These are phyloP conservation scores for Sitta carolinensis DNA, from an alignment of 2,797 vertebrate species.

Conservation along the genomic window DNA sequence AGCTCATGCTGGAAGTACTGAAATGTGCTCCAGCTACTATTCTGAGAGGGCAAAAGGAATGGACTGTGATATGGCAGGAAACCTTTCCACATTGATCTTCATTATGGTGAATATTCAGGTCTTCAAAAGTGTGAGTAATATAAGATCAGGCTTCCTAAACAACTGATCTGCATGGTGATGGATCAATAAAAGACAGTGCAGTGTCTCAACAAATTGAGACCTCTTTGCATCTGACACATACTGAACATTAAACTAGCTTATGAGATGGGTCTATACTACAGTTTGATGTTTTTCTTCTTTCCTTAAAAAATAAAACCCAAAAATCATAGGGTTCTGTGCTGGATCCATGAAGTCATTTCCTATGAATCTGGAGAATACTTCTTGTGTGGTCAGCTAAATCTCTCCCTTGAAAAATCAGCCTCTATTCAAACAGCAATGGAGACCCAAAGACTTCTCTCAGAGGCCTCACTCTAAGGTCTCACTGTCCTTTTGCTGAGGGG, in stretches of 20 bases:
- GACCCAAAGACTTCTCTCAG: not conserved
- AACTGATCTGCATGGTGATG: not conserved
- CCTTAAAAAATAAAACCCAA: not conserved
- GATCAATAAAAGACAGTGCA: not conserved
- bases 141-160: not conserved
- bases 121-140: not conserved
- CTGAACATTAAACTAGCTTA: not conserved
- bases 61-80: not conserved
- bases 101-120: not conserved
- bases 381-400: not conserved
- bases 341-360: not conserved
- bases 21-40: not conserved
- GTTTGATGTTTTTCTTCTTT: not conserved
- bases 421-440: not conserved
- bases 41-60: not conserved
- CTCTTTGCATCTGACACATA: not conserved
- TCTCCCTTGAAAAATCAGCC: not conserved
- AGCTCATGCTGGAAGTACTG: not conserved
- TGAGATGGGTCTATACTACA: too few relatives aligned
- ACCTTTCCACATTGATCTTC: not conserved
- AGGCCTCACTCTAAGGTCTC: not conserved
- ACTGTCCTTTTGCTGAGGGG: fast-evolving
- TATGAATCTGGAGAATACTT: not conserved
- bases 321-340: not conserved
- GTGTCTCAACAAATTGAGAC: not conserved